A percentile compares a stretch with the other conserved stretches of the same genome.
Conservation (phyloP, 2,797 vertebrate species). For the Clarias fuscus region DNA sequence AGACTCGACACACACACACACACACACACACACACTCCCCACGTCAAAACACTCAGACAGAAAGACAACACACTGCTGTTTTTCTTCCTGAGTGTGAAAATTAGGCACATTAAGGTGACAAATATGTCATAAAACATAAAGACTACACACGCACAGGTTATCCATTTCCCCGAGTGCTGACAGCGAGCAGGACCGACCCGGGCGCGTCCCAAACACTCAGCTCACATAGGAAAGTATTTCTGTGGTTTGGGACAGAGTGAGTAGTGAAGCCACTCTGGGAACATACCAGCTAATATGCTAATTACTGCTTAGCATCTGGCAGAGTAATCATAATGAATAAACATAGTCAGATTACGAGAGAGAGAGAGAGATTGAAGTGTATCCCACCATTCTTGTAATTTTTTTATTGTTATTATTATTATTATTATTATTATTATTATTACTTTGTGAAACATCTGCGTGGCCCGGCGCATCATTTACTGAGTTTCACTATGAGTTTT, state of each 20-base stretch:
- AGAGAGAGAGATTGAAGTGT: neutral
- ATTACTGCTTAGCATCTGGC: neutral
- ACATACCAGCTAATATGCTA: neutral
- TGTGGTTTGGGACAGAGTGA: neutral
- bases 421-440: too few relatives aligned
- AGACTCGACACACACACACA: constrained; percentile 25
- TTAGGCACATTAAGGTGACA: neutral
- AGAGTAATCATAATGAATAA: too few relatives aligned
- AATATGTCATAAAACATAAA: constrained; percentile 1
- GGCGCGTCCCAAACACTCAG: neutral
- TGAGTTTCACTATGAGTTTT: neutral
- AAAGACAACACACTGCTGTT: constrained; percentile 14
- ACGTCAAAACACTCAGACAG: constrained; percentile 4
- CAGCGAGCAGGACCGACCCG: neutral
- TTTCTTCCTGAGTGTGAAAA: constrained; percentile 14
- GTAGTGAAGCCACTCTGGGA: neutral
- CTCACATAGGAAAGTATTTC: neutral
- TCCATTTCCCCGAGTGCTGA: neutral
- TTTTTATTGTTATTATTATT: neutral
- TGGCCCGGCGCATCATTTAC: neutral
- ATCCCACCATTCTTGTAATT: neutral
- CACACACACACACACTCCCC: constrained; percentile 25
- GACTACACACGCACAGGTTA: neutral
- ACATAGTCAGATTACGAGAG: neutral
- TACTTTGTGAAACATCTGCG: neutral